Conservation (phyloP, 2,888 invertebrate genomes). For the Lycophotia porphyrea region DNA sequence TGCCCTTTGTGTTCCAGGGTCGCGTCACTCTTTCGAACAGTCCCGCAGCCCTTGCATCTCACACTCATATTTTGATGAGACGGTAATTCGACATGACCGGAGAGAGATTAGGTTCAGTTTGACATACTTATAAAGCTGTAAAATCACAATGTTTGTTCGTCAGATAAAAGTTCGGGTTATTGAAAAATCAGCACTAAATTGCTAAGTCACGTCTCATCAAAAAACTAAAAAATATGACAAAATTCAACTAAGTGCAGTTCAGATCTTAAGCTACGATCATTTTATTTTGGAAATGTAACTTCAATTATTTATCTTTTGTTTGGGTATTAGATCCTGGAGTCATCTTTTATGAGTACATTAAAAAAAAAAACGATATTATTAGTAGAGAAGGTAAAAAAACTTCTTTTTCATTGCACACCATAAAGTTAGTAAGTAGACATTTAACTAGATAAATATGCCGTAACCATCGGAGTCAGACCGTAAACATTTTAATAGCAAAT, state of each 20-base stretch:
- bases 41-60: too few species aligned
- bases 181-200: too few species aligned
- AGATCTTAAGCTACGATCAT: not conserved
- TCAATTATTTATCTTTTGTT: not conserved
- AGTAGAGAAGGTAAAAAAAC: constrained; percentile 2
- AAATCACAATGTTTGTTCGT: too few species aligned
- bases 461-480: not conserved
- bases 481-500: constrained; percentile 18
- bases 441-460: constrained; percentile 15
- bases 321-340: not conserved
- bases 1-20: too few species aligned
- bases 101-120: too few species aligned
- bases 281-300: not conserved
- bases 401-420: constrained; percentile 7
- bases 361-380: not conserved
- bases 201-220: too few species aligned
- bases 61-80: not conserved
- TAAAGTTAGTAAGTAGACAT: constrained; percentile 2
- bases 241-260: too few species aligned
- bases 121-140: too few species aligned
- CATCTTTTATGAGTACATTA: not conserved
- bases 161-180: too few species aligned
- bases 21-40: too few species aligned
- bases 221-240: too few species aligned
- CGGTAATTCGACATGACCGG: not conserved